Base-by-base conservation (phyloP, 1,140 invertebrate genomes). In the Hormaphis cornu region DNA sequence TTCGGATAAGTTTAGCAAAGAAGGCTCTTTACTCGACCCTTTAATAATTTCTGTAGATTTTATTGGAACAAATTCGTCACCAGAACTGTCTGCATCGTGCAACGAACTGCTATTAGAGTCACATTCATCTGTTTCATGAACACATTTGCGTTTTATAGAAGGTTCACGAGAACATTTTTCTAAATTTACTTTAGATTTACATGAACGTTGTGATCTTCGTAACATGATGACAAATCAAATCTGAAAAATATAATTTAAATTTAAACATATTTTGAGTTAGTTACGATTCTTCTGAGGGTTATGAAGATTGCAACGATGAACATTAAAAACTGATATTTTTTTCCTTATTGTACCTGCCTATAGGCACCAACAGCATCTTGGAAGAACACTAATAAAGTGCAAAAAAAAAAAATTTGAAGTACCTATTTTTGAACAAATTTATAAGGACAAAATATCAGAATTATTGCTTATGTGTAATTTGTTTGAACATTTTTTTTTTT, bases 1-100 rank as follows among this genome's bases (percentile, higher is more conserved):
- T 66, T 66, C 61, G 16, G 61, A 66, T 66, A 66, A 66, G 20
- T 66, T 66, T 30, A 66, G 35, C 9, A 18, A 16, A 58, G 33
- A 58, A 9, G 54, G 10, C 14, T 16, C 14, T 58, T 40, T 58
- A n/a, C n/a, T n/a, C n/a, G n/a, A n/a, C n/a, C n/a, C n/a, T n/a
- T n/a, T n/a, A n/a, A n/a, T n/a, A 3, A 24, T n/a, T 9, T n/a
- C 2, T 24, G 35, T 26, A 24, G 22, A 18, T 0, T 22, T 0
- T 14, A 12, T 8, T 16, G 14, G 20, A 1, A 7, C 10, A 3
- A 20, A 35, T 35, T 66, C 61, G 22, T 66, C 44, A 16, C 6
- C 44, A 35, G 61, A 66, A 50, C 18, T 66, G 14, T 50, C 18
- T 14, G 28, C 40, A 12, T 46, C 24, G 16, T 20, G 8, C 16